phyloP scores from a whole-genome alignment of 2,113 vertebrate species.

The Pseudopodoces humilis region DNA sequence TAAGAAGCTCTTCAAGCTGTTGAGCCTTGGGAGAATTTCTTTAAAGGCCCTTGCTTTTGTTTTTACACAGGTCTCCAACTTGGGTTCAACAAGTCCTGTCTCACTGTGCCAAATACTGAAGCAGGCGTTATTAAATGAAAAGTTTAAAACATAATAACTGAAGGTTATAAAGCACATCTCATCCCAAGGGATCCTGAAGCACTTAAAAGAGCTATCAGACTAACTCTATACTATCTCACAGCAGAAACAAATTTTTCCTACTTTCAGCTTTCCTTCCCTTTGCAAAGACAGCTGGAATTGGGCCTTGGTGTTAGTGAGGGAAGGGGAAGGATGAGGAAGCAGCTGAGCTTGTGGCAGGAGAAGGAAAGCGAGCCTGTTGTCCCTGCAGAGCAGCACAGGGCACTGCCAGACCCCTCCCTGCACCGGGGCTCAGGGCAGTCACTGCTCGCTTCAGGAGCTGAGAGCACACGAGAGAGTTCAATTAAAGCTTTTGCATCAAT shows the following conservation, averaged over 20 bases:
- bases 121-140: slow-evolving; percentile 40
- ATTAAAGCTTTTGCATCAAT: not conserved
- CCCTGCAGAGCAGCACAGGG: not conserved
- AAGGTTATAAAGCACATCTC: not conserved
- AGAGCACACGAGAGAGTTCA: not conserved
- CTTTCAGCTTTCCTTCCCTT: not conserved
- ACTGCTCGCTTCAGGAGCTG: not conserved
- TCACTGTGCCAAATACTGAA: slow-evolving; percentile 19
- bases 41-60: not conserved
- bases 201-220: not conserved
- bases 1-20: not conserved
- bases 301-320: not conserved
- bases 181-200: not conserved
- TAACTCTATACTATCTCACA: not conserved
- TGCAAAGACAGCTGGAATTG: not conserved
- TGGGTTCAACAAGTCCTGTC: not conserved
- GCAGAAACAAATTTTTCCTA: not conserved
- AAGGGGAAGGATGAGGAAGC: not conserved
- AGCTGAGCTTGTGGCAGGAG: not conserved
- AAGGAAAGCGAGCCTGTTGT: rapidly evolving
- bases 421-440: not conserved
- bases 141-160: not conserved
- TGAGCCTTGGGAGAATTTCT: not conserved
- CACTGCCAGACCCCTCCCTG: not conserved
- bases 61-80: not conserved